Conservation (phyloP, 2,888 invertebrate species). For the Agrotis clavis region DNA sequence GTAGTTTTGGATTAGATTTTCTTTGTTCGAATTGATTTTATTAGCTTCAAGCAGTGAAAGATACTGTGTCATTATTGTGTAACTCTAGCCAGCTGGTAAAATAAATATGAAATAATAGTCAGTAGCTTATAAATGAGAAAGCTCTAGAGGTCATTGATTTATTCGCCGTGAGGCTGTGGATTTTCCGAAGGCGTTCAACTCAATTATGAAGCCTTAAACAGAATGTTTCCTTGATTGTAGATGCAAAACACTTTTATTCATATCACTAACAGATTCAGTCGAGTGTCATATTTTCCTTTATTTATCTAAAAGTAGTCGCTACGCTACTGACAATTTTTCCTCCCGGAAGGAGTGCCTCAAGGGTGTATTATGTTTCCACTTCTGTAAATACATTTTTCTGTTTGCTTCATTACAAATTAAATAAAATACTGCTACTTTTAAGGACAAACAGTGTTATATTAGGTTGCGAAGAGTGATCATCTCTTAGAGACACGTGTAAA, state of each 20-base stretch:
- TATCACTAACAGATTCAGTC: background rate
- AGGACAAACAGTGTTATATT: background rate
- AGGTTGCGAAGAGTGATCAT: background rate
- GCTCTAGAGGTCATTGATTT: constrained; percentile 25
- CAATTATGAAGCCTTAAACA: background rate
- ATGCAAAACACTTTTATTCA: background rate
- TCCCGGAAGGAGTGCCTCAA: constrained; percentile 11
- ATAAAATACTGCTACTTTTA: background rate
- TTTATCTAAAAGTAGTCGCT: background rate
- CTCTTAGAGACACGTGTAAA: background rate
- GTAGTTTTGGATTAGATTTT: constrained; percentile 22
- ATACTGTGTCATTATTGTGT: constrained; percentile 10
- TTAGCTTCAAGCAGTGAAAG: constrained; percentile 5
- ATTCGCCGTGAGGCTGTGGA: background rate
- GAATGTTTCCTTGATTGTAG: background rate
- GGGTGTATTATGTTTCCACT: constrained; percentile 10
- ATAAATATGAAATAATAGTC: constrained; percentile 9
- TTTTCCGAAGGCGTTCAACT: constrained; percentile 18
- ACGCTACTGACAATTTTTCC: background rate
- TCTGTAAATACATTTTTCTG: background rate
- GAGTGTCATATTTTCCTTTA: background rate
- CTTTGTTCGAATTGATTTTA: constrained; percentile 2
- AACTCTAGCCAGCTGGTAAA: background rate
- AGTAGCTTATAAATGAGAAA: constrained; percentile 26
- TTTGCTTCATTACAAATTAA: background rate